phyloP scores from a whole-genome alignment of 2,113 vertebrate species.

The Promerops cafer region DNA sequence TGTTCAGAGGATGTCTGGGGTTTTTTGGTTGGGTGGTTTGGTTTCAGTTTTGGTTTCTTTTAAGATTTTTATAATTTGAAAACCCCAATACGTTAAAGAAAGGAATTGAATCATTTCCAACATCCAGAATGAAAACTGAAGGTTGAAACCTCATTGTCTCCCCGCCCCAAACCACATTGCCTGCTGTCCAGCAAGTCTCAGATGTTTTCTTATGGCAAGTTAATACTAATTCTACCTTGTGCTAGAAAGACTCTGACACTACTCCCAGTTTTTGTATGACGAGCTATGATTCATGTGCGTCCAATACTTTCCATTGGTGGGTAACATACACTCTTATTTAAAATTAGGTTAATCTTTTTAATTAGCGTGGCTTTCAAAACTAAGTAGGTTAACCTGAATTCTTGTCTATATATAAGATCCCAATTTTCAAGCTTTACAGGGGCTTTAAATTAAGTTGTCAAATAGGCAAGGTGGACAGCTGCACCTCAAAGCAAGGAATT shows the following conservation, averaged over 20 bases:
- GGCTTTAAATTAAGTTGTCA: neutral
- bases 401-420: neutral
- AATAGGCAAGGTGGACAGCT: neutral
- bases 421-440: neutral
- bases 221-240: neutral
- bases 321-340: neutral
- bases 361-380: conserved; percentile 16
- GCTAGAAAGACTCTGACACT: neutral
- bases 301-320: neutral
- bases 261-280: neutral
- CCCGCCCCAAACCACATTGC: neutral
- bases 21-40: neutral
- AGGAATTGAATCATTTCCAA: neutral
- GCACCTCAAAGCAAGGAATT: neutral
- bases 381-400: neutral
- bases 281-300: neutral
- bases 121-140: neutral
- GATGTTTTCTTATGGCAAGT: neutral
- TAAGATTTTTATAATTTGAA: neutral
- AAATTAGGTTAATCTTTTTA: conserved; percentile 45
- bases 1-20: rapidly evolving
- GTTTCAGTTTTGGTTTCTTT: neutral
- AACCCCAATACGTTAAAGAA: neutral
- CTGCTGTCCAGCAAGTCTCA: neutral
- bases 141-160: neutral